phyloP scores from a whole-genome alignment of 1,140 invertebrate genomes.

The Drosophila bifasciata region DNA sequence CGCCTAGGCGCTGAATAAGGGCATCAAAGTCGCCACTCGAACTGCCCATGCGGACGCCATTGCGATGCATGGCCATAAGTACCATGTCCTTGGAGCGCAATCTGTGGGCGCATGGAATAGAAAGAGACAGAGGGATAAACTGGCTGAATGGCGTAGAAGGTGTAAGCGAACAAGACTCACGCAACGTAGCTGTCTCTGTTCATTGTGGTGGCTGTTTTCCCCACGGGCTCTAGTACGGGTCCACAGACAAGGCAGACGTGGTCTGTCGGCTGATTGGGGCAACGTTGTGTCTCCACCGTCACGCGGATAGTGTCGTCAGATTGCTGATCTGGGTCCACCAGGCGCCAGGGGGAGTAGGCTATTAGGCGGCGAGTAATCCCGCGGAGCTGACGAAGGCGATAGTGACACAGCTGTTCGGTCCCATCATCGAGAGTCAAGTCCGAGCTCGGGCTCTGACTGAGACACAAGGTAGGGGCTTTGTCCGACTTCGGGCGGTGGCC shows the following conservation, averaged over 20 bases:
- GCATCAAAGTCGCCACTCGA: constrained; percentile 84
- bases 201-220: constrained; percentile 28
- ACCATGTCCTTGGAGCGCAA: constrained; percentile 86
- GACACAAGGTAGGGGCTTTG: constrained; percentile 4
- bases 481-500: constrained; percentile 13
- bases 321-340: constrained; percentile 15
- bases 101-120: constrained; percentile 46
- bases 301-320: constrained; percentile 27
- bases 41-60: constrained; percentile 84
- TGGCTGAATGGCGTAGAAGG: neutral
- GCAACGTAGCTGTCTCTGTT: constrained; percentile 31
- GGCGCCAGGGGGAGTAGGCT: constrained; percentile 46
- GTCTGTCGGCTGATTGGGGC: neutral
- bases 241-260: constrained; percentile 41
- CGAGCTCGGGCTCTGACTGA: constrained; percentile 2
- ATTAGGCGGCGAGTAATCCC: constrained; percentile 44
- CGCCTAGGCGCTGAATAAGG: constrained; percentile 85
- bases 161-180: constrained; percentile 30
- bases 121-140: neutral
- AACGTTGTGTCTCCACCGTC: constrained; percentile 19
- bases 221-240: constrained; percentile 54
- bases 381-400: constrained; percentile 47
- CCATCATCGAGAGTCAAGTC: neutral
- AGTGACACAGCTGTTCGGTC: constrained; percentile 42
- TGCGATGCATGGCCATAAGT: constrained; percentile 87